Base-by-base conservation (phyloP, 2,888 invertebrate genomes). In the Agriopis aurantiaria region DNA sequence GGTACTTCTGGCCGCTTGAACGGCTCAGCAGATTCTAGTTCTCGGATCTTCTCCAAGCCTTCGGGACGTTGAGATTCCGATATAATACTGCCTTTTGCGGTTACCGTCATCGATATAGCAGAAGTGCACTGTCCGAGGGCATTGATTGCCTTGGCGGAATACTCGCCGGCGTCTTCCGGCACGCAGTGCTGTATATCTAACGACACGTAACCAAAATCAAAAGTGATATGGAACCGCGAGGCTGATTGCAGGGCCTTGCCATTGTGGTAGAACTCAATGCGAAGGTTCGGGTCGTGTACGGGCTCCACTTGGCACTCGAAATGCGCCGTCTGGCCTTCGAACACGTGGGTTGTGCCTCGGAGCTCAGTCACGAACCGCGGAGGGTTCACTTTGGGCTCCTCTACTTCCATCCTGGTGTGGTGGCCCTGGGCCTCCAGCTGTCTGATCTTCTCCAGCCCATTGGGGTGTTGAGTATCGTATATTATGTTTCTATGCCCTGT, bases 191-290 rank as follows among this genome's bases (percentile, higher is more conserved):
- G 96, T 84, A 99, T 98, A 92, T 99, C 99, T 82, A 99, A 95
- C 64, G 99, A 98, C 79, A 99, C 98, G 82, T 99, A 99, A 82
- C 99, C 99, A 95, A 99, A 99, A 94, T 99, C 99, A 89, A 99
- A 98, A 79, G 98, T 98, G 84, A 98, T 98, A 91, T 98, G 98
- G 96, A 98, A 98, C 83, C 98, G 96, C 73, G 98, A 96, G 67
- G 98, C 99, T 75, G 98, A 98, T 86, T 97, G 97, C 84, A 99
- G 93, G 64, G 98, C 98, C 88, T 98, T 97, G 73, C 98, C 98
- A 85, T 99, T 98, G 84, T 98, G 98, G 86, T 97, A 98, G 91
- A 98, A 98, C 88, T 98, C 98, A 81, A 98, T 97, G 74, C 97
- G 96, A 69, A 98, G 93, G 85, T 98, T 98, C 0, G 98, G 97